Conservation (phyloP, 2,888 invertebrate genomes). For the Campoplex capitator region DNA sequence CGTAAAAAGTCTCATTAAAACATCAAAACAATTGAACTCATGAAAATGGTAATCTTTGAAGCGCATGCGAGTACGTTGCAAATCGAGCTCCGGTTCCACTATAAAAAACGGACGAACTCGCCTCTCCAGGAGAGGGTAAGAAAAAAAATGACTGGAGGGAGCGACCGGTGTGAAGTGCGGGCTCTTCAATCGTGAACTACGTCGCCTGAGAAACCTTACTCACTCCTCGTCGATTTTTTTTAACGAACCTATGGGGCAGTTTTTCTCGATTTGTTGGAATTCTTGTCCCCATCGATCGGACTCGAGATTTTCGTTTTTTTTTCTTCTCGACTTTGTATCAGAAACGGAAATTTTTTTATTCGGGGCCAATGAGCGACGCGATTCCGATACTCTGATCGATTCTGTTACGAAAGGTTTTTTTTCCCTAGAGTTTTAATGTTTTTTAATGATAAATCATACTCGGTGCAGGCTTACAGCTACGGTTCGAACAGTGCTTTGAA, state of each 20-base stretch:
- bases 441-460: neutral
- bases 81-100: no score
- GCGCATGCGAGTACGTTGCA: no score
- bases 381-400: neutral
- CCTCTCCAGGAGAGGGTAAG: no score
- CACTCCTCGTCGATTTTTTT: neutral
- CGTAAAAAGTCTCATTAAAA: no score
- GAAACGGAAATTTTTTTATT: no score
- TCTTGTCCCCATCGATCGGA: neutral
- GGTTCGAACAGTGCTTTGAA: neutral
- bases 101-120: no score
- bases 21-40: no score
- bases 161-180: slow-evolving; percentile 52
- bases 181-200: slow-evolving; percentile 62
- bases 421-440: neutral
- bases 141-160: slow-evolving; percentile 29
- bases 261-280: neutral
- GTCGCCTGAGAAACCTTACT: slow-evolving; percentile 16
- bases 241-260: slow-evolving; percentile 1
- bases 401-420: neutral
- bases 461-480: neutral
- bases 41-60: no score
- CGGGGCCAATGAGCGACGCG: neutral
- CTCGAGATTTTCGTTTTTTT: neutral
- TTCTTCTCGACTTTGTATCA: no score